Base-by-base conservation (phyloP, 2,113 vertebrate genomes). In the Isichthys henryi region DNA sequence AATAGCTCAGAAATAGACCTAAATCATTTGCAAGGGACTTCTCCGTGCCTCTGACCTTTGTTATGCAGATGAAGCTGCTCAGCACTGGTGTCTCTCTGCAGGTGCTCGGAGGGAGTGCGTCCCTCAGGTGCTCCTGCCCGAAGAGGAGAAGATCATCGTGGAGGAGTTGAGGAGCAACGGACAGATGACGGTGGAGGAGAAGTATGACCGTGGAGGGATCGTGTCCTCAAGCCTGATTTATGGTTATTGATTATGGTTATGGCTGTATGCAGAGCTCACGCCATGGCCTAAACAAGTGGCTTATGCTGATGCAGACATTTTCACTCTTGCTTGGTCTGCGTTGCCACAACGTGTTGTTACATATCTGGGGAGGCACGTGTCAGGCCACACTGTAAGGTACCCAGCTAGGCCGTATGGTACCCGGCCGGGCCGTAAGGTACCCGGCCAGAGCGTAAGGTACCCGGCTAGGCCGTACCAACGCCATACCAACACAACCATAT, bases 101-200 rank as follows among this genome's bases (percentile, higher is more conserved):
- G 97, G 96, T 49, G 94, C 97, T 82, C 96, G 97, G 48, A 99
- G 99, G 94, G 97, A 98, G 92, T 97, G 97, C 0, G 86, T 96
- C 1, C 98, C 97, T 82, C 97, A 98, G 91, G 97, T 99, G 87
- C 95, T 99, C 45, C 97, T 99, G 83, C 98, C 97, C 0, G 98
- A 99, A 89, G 98, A 99, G 91, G 98, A 99, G 93, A 99, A 99
- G 94, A 97, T 99, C 90, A 99, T 99, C 83, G 93, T 99, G 52
- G 98, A 99, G 94, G 98, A 99, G 93, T 97, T 97, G 89, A 97
- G 97, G 93, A 99, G 97, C 94, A 99, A 99, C 0, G 98, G 98
- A 15, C 98, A 99, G 94, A 98, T 97, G 0, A 95, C 98, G 70
- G 97, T 95, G 0, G 98, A 99, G 94, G 98, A 99, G 92, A 99